Base-by-base conservation (phyloP, 2,888 invertebrate genomes). In the Drosophila meridionalis region DNA sequence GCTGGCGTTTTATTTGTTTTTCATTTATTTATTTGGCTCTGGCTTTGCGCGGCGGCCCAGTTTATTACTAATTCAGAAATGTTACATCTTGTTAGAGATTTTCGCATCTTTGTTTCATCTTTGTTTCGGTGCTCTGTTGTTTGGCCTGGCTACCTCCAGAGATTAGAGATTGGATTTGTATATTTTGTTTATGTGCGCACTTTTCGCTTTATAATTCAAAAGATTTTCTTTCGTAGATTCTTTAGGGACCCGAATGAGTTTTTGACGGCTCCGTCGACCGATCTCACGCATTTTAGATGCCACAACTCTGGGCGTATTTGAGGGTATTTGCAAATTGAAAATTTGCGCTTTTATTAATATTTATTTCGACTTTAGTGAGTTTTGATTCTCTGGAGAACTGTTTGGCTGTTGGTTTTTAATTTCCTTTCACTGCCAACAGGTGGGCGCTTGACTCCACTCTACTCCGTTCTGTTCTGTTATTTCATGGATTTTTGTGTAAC, bases 61-160 rank as follows among this genome's bases (percentile, higher is more conserved):
- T 89, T 87, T 87, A 87, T 87, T 82, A 87, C 90, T 87, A 89
- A 87, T 87, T 89, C 88, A 87, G 75, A 87, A 83, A 81, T 87
- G 79, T 85, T 81, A 70, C 77, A 81, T 76, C 83, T 79, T 89
- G 81, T 83, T 78, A 75, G 66, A 69, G 84, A 71, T 69, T 81
- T 74, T 63, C 69, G 59, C 58, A 40, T 26, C 58, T 53, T 26
- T 11, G 20, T 14, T 38, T 34, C 32, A 20, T 20, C 20, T 42
- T 42, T 43, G 42, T 20, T 20, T 20, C 20, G 20, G 20, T 20
- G 20, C 20, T 20, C 3, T 40, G n/a, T 42, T 42, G 40, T 43
- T 34, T 7, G 12, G 7, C 2, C 1, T 9, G 38, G 36, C n/a
- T 64, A 71, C 52, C 89, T 64, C 77, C 28, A 59, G 82, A 76